Evolutionary conservation across 1,140 invertebrate genomes (phyloP).

Genomic region (Platorchestia sp.): DNA sequence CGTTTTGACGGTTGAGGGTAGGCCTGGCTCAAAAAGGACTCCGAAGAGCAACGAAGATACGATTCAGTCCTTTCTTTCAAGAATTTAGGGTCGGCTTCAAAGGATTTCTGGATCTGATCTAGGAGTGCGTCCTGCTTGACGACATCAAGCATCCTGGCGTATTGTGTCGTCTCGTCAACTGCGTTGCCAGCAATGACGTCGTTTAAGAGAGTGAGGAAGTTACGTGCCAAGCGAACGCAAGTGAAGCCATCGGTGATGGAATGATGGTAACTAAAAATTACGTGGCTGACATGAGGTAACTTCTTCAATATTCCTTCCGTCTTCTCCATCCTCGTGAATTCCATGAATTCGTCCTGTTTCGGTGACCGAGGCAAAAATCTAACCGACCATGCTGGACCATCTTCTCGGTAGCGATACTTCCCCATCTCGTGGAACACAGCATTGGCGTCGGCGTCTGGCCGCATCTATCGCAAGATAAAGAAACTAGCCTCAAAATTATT

Average conservation of each 20-base stretch:
- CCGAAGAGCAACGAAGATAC: neutral
- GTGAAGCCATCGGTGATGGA: slow-evolving; percentile 38
- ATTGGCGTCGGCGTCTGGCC: neutral
- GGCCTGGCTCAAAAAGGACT: neutral
- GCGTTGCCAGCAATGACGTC: slow-evolving; percentile 38
- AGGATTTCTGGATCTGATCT: neutral
- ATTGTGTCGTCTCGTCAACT: slow-evolving; percentile 23
- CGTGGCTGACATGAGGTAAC: slow-evolving; percentile 25
- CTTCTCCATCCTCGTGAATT: neutral
- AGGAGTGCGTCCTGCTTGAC: neutral
- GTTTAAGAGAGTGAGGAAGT: slow-evolving; percentile 13
- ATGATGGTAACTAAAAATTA: slow-evolving; percentile 33
- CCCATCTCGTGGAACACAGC: slow-evolving; percentile 24
- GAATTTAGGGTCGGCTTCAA: neutral
- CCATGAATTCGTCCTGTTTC: slow-evolving; percentile 19
- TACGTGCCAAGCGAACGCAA: neutral
- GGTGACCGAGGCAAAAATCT: neutral
- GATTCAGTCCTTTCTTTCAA: neutral
- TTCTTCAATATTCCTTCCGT: neutral
- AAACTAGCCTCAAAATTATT: too few relatives aligned
- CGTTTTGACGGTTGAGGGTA: slow-evolving; percentile 56
- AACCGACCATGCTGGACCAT: slow-evolving; percentile 1
- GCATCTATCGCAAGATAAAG: neutral
- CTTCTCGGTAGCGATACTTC: neutral
- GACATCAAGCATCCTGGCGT: neutral